Percentiles rank a stretch among this genome's conserved stretches.
These are phyloP conservation scores for Doris montereyensis DNA, from an alignment of 2,888 invertebrate species.

Conservation along the genomic window DNA sequence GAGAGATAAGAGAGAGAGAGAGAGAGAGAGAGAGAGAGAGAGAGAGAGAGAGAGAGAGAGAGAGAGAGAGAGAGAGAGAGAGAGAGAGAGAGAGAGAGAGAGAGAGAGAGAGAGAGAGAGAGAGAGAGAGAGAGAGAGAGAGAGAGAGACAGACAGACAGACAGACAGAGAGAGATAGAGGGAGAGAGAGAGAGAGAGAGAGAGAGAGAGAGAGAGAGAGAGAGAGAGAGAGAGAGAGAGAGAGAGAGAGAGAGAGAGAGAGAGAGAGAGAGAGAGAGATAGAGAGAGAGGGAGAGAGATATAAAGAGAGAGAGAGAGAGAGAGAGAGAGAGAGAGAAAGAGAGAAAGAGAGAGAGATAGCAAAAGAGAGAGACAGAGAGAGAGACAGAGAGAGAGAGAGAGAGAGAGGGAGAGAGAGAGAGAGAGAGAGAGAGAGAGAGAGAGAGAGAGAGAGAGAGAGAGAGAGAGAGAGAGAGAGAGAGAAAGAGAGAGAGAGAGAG, in stretches of 20 bases:
- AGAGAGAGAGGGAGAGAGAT: neutral
- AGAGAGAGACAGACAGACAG: no score
- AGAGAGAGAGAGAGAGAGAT: neutral
- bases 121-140: no score
- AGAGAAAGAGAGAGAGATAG: neutral
- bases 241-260: neutral
- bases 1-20: neutral
- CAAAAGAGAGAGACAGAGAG: no score
- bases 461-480: no score
- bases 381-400: no score
- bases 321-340: neutral
- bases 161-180: neutral
- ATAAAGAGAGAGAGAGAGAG: neutral
- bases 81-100: neutral
- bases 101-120: neutral
- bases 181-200: neutral
- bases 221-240: neutral
- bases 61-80: neutral
- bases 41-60: no score
- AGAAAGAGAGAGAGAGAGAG: no score
- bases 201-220: neutral
- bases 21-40: no score
- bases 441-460: no score
- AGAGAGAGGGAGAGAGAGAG: no score
- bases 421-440: no score